Base-by-base conservation (phyloP, 2,888 invertebrate genomes). In the Thecocarcelia acutangulata region DNA sequence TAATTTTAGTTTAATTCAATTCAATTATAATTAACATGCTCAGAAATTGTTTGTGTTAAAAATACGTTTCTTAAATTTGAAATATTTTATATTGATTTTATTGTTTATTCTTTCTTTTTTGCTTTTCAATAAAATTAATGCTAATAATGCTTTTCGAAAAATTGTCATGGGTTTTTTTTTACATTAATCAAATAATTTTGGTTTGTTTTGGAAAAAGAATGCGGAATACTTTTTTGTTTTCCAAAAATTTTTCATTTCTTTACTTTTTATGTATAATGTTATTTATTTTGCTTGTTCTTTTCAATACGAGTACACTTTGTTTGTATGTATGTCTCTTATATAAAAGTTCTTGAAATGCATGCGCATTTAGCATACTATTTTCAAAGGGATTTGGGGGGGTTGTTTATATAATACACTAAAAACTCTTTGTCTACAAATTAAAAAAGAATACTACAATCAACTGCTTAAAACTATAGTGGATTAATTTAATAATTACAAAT, bases 141-240 rank as follows among this genome's bases (percentile, higher is more conserved):
- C 87, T 88, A 88, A 83, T 88, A 88, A 88, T 88, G 87, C 87
- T 88, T 88, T 83, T 84, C 63, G 66, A 83, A 70, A 42, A 85
- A 84, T 87, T 85, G 84, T 86, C 83, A 83, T 85, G 83, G 50
- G 42, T 37, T 80, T 83, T 83, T 61, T 9, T 61, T 78, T 77
- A 74, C n/a, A n/a, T 70, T 21, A 74, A 78, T 74, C 61, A 50
- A 77, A 68, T 50, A 52, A 48, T 58, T 61, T 61, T 72, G 61
- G 46, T 66, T 81, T 80, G 0, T 28, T 37, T 66, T 24, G 50
- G 40, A 42, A 11, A 48, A 19, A 24, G 17, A 50, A 58, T 70
- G 69, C 48, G 66, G 73, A 70, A 82, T 68, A 63, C 21, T 59
- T 64, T 59, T 37, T 59, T 61, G 9, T 64, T 12, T 37, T 21